phyloP scores from a whole-genome alignment of 2,113 vertebrate species.

The Chlamydotis undulata region DNA sequence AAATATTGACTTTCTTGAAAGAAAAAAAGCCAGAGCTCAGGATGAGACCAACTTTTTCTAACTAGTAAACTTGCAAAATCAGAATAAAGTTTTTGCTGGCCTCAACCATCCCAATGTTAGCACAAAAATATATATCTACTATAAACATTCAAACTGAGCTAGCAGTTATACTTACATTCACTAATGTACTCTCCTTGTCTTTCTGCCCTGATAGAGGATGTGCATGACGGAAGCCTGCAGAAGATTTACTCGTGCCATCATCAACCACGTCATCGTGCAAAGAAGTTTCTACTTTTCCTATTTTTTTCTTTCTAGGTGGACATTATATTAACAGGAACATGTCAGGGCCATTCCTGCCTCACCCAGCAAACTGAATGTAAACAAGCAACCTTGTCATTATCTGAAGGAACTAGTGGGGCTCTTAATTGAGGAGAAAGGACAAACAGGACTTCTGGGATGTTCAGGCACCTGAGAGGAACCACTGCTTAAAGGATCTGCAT shows the following conservation, averaged over 20 bases:
- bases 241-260: background rate
- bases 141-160: background rate
- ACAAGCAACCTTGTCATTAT: background rate
- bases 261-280: background rate
- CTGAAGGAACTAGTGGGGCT: background rate
- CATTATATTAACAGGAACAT: accelerated
- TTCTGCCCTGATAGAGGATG: background rate
- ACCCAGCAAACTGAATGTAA: background rate
- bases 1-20: background rate
- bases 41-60: background rate
- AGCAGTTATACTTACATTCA: background rate
- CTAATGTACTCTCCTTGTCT: too few species aligned
- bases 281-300: background rate
- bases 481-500: background rate
- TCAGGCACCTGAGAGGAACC: background rate
- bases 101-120: background rate
- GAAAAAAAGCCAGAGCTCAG: background rate
- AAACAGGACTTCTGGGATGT: background rate
- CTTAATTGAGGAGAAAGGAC: accelerated
- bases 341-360: background rate
- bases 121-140: background rate
- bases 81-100: background rate
- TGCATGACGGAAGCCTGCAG: background rate
- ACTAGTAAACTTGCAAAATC: background rate
- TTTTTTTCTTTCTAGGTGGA: background rate